Evolutionary conservation across 2,797 vertebrate genomes (phyloP).

Genomic region (Adelosebastes latens): DNA sequence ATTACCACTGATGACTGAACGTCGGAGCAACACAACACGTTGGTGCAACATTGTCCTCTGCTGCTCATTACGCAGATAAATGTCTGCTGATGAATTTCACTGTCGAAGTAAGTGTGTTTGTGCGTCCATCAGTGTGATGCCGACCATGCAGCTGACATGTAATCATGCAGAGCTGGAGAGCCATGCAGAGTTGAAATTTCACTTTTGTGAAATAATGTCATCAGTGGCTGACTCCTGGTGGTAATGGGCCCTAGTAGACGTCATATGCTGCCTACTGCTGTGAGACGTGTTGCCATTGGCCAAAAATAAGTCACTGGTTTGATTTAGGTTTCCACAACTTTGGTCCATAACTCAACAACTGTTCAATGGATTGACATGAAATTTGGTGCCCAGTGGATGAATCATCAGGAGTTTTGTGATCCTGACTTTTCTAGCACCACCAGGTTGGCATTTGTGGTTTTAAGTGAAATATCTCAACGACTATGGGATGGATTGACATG

Average conservation of each 20-base stretch:
- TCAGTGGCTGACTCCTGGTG: background rate
- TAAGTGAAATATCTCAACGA: background rate
- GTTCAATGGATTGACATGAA: background rate
- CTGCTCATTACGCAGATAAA: slow-evolving; percentile 47
- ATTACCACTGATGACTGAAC: slow-evolving; percentile 37
- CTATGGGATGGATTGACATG: background rate
- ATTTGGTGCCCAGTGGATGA: background rate
- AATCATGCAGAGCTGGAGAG: slow-evolving; percentile 14
- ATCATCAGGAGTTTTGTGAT: background rate
- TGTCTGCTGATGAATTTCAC: slow-evolving; percentile 26
- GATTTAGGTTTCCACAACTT: background rate
- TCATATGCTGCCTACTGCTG: background rate
- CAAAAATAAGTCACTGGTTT: background rate
- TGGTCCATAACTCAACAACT: background rate
- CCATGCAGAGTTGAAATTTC: background rate
- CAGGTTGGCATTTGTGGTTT: background rate
- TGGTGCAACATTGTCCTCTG: slow-evolving; percentile 18
- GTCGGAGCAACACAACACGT: background rate
- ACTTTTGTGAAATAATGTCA: background rate
- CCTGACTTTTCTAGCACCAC: background rate
- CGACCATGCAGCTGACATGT: slow-evolving; percentile 15
- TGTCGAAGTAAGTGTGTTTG: slow-evolving; percentile 2
- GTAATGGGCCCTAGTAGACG: background rate
- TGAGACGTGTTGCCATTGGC: background rate
- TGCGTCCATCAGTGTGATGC: slow-evolving; percentile 1